These are phyloP conservation scores for Hydrozoanthus tunicans DNA, from an alignment of 64 coral and sea anemone species.

Conservation along the genomic window DNA sequence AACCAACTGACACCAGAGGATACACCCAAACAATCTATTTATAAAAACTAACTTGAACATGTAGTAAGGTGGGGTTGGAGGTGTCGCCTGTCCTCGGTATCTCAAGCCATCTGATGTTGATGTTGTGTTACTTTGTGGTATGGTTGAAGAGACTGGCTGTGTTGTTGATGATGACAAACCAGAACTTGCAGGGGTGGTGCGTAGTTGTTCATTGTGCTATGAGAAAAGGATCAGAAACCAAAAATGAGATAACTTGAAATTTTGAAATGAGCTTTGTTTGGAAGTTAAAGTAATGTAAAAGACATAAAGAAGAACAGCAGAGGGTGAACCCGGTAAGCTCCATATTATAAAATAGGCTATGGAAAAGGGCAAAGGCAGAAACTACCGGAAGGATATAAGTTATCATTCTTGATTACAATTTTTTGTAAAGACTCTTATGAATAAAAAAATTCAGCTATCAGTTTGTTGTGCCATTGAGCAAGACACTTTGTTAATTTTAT, in stretches of 20 bases:
- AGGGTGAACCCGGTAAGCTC: no score
- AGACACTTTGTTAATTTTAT: no score
- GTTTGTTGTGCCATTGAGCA: no score
- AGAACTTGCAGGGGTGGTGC: constrained; percentile 9
- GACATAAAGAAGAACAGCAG: no score
- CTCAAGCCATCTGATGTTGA: constrained; percentile 66
- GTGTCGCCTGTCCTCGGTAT: constrained; percentile 69
- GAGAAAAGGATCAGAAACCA: not conserved
- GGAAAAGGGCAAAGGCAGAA: no score
- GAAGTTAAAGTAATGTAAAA: no score
- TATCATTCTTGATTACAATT: no score
- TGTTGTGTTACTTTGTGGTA: constrained; percentile 20
- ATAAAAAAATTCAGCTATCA: no score
- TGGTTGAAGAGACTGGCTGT: constrained; percentile 5
- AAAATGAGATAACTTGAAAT: not conserved
- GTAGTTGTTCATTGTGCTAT: not conserved
- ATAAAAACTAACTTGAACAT: constrained; percentile 55
- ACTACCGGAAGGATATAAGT: no score
- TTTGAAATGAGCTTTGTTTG: no score
- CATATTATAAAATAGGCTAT: no score
- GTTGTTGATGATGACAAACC: constrained; percentile 19
- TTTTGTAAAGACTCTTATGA: no score
- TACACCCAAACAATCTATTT: not conserved
- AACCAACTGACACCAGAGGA: not conserved
- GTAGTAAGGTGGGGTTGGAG: constrained; percentile 57